A percentile compares a stretch with the other conserved stretches of the same genome.
phyloP scores from a whole-genome alignment of 2,888 invertebrate genomes.

The Myopa testacea region DNA sequence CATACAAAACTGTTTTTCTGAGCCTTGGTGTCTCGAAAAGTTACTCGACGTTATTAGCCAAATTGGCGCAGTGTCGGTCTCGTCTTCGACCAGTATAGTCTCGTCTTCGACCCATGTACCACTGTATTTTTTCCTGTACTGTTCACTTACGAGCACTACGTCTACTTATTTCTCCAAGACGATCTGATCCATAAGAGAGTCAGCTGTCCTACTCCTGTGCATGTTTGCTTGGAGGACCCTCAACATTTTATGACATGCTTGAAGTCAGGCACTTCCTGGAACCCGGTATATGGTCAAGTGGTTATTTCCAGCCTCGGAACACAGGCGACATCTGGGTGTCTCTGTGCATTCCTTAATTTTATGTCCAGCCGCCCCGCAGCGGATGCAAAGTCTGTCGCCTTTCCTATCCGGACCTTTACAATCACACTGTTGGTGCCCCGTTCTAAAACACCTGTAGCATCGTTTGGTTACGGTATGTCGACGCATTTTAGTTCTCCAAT shows the following conservation, averaged over 20 bases:
- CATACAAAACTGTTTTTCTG: slow-evolving; percentile 23
- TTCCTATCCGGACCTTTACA: slow-evolving; percentile 30
- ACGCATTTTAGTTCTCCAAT: slow-evolving; percentile 12
- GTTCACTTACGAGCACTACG: slow-evolving; percentile 21
- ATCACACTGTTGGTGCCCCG: slow-evolving; percentile 19
- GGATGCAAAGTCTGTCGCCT: background rate
- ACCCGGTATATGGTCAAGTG: background rate
- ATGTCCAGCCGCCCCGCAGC: background rate
- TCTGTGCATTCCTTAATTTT: background rate
- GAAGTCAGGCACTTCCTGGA: background rate
- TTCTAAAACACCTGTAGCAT: slow-evolving; percentile 13
- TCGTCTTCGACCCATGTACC: background rate
- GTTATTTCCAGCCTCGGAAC: background rate
- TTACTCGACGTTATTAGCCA: background rate
- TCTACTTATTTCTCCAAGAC: slow-evolving; percentile 5
- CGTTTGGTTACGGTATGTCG: background rate
- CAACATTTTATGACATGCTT: background rate
- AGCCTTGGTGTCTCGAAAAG: background rate
- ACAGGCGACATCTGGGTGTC: background rate
- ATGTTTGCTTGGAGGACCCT: slow-evolving; percentile 21
- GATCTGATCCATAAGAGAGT: background rate
- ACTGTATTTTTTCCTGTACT: background rate
- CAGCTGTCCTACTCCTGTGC: slow-evolving; percentile 32
- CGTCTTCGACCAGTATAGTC: background rate
- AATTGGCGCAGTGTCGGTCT: slow-evolving; percentile 13